A percentile compares a stretch with the other conserved stretches of the same genome.
Conservation (phyloP, 1,140 invertebrate species). For the Ganaspis sp. region DNA sequence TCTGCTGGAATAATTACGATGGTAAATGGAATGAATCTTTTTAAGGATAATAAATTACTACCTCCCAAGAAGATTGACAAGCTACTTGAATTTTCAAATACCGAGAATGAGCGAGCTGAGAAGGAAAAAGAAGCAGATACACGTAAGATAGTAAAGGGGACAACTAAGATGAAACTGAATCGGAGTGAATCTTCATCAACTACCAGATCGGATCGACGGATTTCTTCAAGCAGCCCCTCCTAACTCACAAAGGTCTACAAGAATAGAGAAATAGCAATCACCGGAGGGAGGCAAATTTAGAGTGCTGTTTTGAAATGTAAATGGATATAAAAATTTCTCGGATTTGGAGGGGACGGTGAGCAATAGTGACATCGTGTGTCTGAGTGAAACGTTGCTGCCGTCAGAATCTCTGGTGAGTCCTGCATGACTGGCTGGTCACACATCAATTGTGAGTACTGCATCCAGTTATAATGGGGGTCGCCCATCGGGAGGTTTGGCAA, state of each 20-base stretch:
- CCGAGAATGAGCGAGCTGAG: no score
- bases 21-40: not conserved
- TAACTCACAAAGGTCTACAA: no score
- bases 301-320: no score
- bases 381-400: not conserved
- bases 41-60: not conserved
- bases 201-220: no score
- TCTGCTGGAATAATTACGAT: not conserved
- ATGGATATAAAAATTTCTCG: not conserved
- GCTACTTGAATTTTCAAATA: not conserved
- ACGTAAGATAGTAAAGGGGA: no score
- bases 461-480: not conserved
- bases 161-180: no score
- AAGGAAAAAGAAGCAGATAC: no score
- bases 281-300: no score
- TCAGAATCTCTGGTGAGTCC: not conserved
- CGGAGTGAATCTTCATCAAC: no score
- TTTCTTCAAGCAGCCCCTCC: no score
- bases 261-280: no score
- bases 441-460: not conserved
- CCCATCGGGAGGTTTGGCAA: not conserved
- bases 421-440: not conserved
- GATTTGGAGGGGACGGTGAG: not conserved
- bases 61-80: not conserved
- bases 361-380: not conserved